These are phyloP conservation scores for Drosophila repleta DNA, from an alignment of 1,140 invertebrate genomes.

Conservation along the genomic window DNA sequence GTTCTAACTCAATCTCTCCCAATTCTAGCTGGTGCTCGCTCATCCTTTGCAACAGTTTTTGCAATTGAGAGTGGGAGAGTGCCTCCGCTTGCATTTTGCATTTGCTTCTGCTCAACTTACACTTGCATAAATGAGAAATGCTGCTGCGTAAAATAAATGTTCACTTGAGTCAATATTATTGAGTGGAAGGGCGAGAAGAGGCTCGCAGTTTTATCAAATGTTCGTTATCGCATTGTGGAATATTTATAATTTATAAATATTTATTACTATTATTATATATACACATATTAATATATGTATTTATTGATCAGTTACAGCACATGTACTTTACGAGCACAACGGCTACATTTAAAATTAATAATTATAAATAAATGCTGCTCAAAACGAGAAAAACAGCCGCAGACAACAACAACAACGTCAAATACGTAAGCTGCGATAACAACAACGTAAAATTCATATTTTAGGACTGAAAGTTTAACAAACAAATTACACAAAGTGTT, in stretches of 20 bases:
- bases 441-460: conserved; percentile 22
- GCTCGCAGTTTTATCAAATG: conserved; percentile 15
- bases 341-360: conserved; percentile 10
- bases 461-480: conserved; percentile 1
- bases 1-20: no score
- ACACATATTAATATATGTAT: not conserved
- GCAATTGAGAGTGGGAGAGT: no score
- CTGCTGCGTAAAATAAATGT: conserved; percentile 45
- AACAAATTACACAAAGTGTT: conserved; percentile 8
- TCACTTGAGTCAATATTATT: conserved; percentile 24
- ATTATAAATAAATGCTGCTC: conserved; percentile 11
- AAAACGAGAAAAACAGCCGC: conserved; percentile 17
- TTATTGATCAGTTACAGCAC: conserved; percentile 12
- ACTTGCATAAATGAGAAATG: conserved; percentile 13
- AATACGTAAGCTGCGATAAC: conserved; percentile 22
- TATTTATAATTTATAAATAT: conserved; percentile 22
- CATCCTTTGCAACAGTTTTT: no score
- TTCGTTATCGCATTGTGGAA: conserved; percentile 22
- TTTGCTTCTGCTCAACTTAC: no score
- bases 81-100: no score
- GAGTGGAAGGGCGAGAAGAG: not conserved
- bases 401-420: conserved; percentile 16
- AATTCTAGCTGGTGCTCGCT: no score
- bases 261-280: conserved; percentile 12
- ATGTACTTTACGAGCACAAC: conserved; percentile 20